Percentiles rank a stretch among this genome's conserved stretches.
phyloP scores from a whole-genome alignment of 2,113 vertebrate species.

The Mobula birostris region DNA sequence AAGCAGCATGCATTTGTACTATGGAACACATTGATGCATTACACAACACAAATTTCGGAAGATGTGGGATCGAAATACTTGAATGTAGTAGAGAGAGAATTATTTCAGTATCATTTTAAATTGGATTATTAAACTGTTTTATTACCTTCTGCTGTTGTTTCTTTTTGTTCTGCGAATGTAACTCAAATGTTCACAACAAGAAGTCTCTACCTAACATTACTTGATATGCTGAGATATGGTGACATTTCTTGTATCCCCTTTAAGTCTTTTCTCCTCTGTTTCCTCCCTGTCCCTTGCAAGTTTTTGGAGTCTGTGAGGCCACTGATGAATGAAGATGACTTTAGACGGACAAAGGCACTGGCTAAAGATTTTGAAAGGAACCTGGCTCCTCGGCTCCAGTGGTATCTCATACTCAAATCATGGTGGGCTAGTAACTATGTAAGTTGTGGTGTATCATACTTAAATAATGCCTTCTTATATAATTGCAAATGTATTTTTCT shows the following conservation, averaged over 20 bases:
- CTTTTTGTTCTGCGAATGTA: background rate
- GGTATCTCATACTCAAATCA: constrained; percentile 78
- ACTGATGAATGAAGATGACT: constrained; percentile 58
- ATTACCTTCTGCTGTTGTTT: background rate
- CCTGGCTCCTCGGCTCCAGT: constrained; percentile 69
- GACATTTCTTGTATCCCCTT: background rate
- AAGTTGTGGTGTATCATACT: constrained; percentile 48
- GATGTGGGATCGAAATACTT: background rate
- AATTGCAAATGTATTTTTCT: background rate
- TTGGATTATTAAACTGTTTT: background rate
- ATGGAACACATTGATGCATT: background rate
- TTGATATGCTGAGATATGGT: background rate
- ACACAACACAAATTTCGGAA: background rate
- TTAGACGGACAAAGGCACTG: constrained; percentile 54
- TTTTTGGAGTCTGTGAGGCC: constrained; percentile 76
- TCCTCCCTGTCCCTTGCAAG: constrained; percentile 47
- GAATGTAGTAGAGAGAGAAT: background rate
- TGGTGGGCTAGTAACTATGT: constrained; percentile 83
- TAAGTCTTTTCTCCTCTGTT: background rate
- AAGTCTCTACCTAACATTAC: background rate
- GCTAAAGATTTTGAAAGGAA: constrained; percentile 68
- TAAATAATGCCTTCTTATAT: background rate
- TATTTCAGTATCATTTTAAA: background rate
- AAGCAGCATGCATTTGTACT: no score
- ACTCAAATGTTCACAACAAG: background rate